Conservation (phyloP, 2,113 vertebrate species). For the Thamnaconus septentrionalis region DNA sequence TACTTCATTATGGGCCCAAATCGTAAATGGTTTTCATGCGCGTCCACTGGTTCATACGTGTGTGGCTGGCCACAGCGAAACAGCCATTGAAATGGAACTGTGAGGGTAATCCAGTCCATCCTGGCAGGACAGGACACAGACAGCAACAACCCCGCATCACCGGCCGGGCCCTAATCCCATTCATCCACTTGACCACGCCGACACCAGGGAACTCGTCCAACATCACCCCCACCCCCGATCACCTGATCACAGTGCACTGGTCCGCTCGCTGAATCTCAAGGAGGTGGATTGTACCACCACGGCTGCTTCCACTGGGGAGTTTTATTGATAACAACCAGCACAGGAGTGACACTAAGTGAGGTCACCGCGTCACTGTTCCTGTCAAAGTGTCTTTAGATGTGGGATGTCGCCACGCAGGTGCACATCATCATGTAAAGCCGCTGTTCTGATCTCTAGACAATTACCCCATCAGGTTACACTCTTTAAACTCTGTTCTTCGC, state of each 20-base stretch:
- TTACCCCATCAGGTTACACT: slow-evolving; percentile 19
- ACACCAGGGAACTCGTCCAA: neutral
- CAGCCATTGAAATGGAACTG: too few species aligned
- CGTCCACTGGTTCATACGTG: neutral
- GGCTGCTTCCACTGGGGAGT: neutral
- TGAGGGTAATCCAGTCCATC: slow-evolving; percentile 57
- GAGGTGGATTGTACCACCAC: slow-evolving; percentile 31
- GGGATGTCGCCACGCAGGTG: neutral
- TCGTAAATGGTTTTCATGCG: too few species aligned
- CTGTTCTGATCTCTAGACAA: neutral
- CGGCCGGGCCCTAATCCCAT: slow-evolving; percentile 55
- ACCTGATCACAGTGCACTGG: slow-evolving; percentile 13
- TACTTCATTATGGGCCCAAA: too few species aligned
- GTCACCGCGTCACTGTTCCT: neutral
- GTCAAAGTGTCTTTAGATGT: neutral
- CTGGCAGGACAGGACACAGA: slow-evolving; percentile 40
- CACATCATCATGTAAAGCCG: neutral
- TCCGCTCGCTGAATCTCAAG: slow-evolving; percentile 9
- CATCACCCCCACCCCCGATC: neutral
- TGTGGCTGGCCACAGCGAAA: slow-evolving; percentile 38
- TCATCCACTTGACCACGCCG: slow-evolving; percentile 52
- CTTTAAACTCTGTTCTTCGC: neutral
- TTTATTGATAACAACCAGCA: too few species aligned
- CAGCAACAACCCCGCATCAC: slow-evolving; percentile 34
- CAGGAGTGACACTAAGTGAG: too few species aligned